These are phyloP conservation scores for Microdon myrmicae DNA, from an alignment of 2,888 invertebrate species.

Conservation along the genomic window DNA sequence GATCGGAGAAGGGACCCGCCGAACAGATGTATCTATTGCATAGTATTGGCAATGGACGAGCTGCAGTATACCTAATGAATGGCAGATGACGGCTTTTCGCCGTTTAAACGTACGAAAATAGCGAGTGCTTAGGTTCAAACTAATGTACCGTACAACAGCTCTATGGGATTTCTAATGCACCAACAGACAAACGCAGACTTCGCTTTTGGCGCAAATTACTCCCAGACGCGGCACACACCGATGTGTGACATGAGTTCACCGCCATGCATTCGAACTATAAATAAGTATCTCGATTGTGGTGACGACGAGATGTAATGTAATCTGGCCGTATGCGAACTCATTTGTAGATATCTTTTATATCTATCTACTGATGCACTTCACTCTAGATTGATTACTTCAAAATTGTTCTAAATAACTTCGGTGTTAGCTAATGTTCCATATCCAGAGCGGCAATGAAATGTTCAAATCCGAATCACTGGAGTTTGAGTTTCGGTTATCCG, in stretches of 20 bases:
- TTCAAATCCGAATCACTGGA: not conserved
- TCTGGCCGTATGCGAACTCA: conserved; percentile 24
- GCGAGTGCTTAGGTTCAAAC: conserved; percentile 38
- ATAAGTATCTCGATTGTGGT: conserved; percentile 18
- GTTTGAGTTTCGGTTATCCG: too few species aligned
- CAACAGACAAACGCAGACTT: conserved; percentile 11
- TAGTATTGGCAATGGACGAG: conserved; percentile 40
- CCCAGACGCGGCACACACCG: conserved; percentile 25
- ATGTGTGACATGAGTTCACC: conserved; percentile 39
- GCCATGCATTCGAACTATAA: conserved; percentile 38
- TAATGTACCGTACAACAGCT: conserved; percentile 23
- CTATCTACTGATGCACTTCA: too few species aligned
- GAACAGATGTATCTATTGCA: conserved; percentile 43
- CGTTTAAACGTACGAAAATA: conserved; percentile 38
- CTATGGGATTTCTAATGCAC: conserved; percentile 38
- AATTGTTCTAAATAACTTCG: conserved; percentile 18
- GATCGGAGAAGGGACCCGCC: conserved; percentile 23
- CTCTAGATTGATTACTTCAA: conserved; percentile 33
- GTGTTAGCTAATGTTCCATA: conserved; percentile 6
- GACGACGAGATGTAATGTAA: conserved; percentile 16
- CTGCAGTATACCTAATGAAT: conserved; percentile 38
- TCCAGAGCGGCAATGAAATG: conserved; percentile 5
- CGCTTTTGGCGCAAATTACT: conserved; percentile 26
- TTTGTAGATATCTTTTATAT: conserved; percentile 32
- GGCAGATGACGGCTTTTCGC: conserved; percentile 45